A percentile compares a stretch with the other conserved stretches of the same genome.
These are phyloP conservation scores for Ochropacha duplaris DNA, from an alignment of 2,888 invertebrate species.

Conservation along the genomic window DNA sequence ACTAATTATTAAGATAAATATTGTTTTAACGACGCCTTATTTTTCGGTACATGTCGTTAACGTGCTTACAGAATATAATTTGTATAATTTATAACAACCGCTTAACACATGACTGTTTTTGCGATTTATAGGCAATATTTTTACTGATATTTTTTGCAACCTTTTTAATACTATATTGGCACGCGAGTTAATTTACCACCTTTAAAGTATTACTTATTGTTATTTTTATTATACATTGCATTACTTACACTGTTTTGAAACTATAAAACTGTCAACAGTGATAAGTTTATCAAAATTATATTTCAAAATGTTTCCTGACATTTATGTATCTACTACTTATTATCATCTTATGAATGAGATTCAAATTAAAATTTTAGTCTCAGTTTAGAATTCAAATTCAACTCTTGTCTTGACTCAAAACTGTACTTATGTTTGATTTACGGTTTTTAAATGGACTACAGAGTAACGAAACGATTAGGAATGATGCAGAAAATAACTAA, in stretches of 20 bases:
- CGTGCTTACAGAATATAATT: constrained; percentile 53
- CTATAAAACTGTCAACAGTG: neutral
- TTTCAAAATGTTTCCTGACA: too few relatives aligned
- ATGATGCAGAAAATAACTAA: too few relatives aligned
- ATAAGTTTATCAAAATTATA: too few relatives aligned
- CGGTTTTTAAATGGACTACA: too few relatives aligned
- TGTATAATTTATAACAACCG: constrained; percentile 46
- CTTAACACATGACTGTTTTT: constrained; percentile 42
- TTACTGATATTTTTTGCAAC: constrained; percentile 5
- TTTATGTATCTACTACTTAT: too few relatives aligned
- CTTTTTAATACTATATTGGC: constrained; percentile 7
- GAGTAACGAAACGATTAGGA: too few relatives aligned
- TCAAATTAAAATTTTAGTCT: too few relatives aligned
- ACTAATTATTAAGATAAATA: constrained; percentile 83
- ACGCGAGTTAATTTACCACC: constrained; percentile 5
- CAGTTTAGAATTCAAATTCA: too few relatives aligned
- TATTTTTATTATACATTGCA: neutral
- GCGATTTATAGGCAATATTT: constrained; percentile 38
- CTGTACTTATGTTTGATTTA: too few relatives aligned
- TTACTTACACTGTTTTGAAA: neutral
- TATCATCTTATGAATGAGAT: too few relatives aligned
- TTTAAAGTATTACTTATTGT: neutral
- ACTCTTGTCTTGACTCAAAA: too few relatives aligned
- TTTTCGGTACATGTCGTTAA: constrained; percentile 63
- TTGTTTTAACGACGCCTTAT: constrained; percentile 73